A percentile compares a stretch with the other conserved stretches of the same genome.
Evolutionary conservation across 1,140 invertebrate species (phyloP).

Genomic region (Chironomus tepperi): DNA sequence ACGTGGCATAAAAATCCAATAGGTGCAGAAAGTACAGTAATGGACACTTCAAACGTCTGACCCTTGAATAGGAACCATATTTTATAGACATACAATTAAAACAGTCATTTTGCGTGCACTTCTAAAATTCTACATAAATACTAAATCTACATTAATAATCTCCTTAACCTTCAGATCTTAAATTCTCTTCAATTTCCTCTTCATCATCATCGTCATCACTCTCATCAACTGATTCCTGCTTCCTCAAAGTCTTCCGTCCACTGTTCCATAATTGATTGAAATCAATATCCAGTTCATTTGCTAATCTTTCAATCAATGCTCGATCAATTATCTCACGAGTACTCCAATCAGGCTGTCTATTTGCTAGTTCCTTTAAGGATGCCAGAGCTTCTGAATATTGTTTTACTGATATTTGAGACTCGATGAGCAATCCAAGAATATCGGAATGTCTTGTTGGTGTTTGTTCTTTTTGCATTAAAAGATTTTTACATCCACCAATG

Average conservation of each 20-base stretch:
- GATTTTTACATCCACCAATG: constrained; percentile 34
- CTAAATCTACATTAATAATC: too few relatives aligned
- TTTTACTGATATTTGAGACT: constrained; percentile 34
- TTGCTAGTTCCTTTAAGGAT: constrained; percentile 34
- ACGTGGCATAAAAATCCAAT: too few relatives aligned
- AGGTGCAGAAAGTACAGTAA: too few relatives aligned
- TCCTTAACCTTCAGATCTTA: background rate
- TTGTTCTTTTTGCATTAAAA: constrained; percentile 35
- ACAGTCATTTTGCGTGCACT: too few relatives aligned
- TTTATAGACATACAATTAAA: too few relatives aligned
- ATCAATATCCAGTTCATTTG: constrained; percentile 37
- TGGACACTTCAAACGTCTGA: too few relatives aligned
- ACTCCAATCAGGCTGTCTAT: constrained; percentile 36
- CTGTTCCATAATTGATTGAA: constrained; percentile 38
- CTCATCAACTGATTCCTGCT: background rate
- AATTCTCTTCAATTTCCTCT: constrained; percentile 30
- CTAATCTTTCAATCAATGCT: constrained; percentile 34
- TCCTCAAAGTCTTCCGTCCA: constrained; percentile 27
- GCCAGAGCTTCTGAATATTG: constrained; percentile 36
- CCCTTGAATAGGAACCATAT: too few relatives aligned
- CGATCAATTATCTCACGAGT: constrained; percentile 33
- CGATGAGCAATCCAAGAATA: constrained; percentile 35
- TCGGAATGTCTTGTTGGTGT: constrained; percentile 37
- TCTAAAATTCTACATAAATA: too few relatives aligned
- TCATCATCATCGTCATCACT: constrained; percentile 30